Base-by-base conservation (phyloP, 2,888 invertebrate species). In the Caenorhabditis wallacei region DNA sequence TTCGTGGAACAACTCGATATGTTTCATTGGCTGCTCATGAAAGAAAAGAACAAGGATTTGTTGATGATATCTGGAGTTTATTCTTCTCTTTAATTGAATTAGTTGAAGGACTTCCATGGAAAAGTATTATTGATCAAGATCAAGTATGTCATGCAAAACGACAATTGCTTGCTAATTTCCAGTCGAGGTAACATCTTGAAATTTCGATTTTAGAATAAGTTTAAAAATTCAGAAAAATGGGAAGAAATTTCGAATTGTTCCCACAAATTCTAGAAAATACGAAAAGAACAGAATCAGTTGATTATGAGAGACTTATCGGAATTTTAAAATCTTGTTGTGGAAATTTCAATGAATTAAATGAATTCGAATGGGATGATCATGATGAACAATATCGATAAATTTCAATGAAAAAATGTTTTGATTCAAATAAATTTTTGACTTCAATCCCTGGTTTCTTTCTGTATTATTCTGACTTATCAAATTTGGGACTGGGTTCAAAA, bases 1-100 rank as follows among this genome's bases (percentile, higher is more conserved):
- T 91, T 75, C 87, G 90, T 30, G 90, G 90, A 43, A 90, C 90
- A 7, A 84, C 85, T 16, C 85, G 89, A 64, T 91, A 91, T 71
- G 91, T 89, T 1, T 90, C 90, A 8, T 46, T 91, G 51, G 83
- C 84, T 16, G 88, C 89, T 54, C 91, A 91, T 74, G 87, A 89
- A 53, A 71, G 88, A 26, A 80, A 84, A 61, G 89, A 89, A 24
- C 87, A 86, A 72, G 88, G 88, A 22, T 88, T 87, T 16, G 84
- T 82, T 11, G 90, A 90, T 75, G 90, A 90, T 75, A 64, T 90
- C 8, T 84, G 85, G 85, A 81, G 84, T 46, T 75, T 90, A 3
- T 88, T 88, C 82, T 90, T 89, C 64, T 84, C 87, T 16, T 66
- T 90, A 40, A 61, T 89, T 43, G 90, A 90, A 63, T 57, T 90